Conservation (phyloP, 2,113 vertebrate genomes). For the Engraulis encrasicolus region DNA sequence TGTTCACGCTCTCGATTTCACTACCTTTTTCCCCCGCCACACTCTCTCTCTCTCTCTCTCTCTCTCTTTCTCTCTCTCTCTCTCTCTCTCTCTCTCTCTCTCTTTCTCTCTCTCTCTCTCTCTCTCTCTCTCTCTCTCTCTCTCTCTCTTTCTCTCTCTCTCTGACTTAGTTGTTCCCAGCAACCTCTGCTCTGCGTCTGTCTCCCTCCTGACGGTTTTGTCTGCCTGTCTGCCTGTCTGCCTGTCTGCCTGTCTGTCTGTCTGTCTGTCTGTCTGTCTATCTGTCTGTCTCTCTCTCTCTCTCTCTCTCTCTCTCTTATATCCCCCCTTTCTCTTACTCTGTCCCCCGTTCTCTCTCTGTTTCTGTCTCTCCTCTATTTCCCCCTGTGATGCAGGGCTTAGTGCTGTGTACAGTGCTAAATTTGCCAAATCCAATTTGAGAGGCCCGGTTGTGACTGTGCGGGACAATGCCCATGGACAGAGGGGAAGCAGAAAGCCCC, state of each 20-base stretch:
- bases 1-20: neutral
- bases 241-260: too few relatives aligned
- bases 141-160: neutral
- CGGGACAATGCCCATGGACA: neutral
- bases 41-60: too few relatives aligned
- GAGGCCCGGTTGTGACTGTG: neutral
- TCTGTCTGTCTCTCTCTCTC: neutral
- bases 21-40: too few relatives aligned
- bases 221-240: too few relatives aligned
- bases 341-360: neutral
- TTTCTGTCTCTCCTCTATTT: neutral
- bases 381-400: neutral
- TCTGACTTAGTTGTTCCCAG: too few relatives aligned
- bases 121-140: neutral
- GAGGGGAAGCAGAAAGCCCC: neutral
- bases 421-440: constrained; percentile 11
- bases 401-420: constrained; percentile 16
- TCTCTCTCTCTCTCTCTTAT: neutral
- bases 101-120: too few relatives aligned
- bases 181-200: too few relatives aligned
- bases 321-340: neutral
- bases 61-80: too few relatives aligned
- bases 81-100: too few relatives aligned
- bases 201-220: too few relatives aligned
- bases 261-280: too few relatives aligned